Evolutionary conservation across 2,888 invertebrate species (phyloP).

Genomic region (Oeneis ivallda): DNA sequence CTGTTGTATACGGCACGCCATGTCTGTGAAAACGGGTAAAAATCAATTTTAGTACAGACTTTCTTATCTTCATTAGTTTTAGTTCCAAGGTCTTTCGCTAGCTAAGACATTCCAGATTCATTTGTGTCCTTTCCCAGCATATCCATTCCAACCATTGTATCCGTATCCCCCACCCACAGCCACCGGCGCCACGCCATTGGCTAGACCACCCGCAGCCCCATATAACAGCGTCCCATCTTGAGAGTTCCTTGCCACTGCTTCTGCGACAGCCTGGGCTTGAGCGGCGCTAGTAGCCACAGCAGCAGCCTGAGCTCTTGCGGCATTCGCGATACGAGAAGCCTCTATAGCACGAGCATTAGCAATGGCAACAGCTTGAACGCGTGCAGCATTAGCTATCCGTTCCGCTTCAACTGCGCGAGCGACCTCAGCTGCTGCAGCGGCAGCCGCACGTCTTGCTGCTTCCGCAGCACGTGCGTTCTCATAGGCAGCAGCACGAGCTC

Average conservation of each 20-base stretch:
- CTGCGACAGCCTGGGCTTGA: constrained; percentile 66
- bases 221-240: constrained; percentile 62
- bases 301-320: constrained; percentile 60
- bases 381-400: constrained; percentile 69
- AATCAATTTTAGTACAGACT: constrained; percentile 5
- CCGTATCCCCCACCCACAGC: constrained; percentile 39
- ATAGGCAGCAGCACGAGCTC: constrained; percentile 71
- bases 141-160: constrained; percentile 39
- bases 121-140: constrained; percentile 28
- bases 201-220: constrained; percentile 47
- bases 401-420: constrained; percentile 67
- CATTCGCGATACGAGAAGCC: constrained; percentile 71
- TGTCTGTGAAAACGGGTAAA: constrained; percentile 11
- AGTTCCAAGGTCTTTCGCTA: background rate
- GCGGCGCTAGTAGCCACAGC: constrained; percentile 63
- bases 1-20: constrained; percentile 13
- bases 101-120: background rate
- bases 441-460: constrained; percentile 68
- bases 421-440: constrained; percentile 57
- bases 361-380: constrained; percentile 70
- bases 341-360: constrained; percentile 73
- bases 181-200: constrained; percentile 33
- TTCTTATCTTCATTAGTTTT: background rate
- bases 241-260: constrained; percentile 63
- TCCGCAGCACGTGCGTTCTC: constrained; percentile 72